A percentile compares a stretch with the other conserved stretches of the same genome.
Evolutionary conservation across 2,888 invertebrate genomes (phyloP).

Genomic region (Parnassius smintheus): DNA sequence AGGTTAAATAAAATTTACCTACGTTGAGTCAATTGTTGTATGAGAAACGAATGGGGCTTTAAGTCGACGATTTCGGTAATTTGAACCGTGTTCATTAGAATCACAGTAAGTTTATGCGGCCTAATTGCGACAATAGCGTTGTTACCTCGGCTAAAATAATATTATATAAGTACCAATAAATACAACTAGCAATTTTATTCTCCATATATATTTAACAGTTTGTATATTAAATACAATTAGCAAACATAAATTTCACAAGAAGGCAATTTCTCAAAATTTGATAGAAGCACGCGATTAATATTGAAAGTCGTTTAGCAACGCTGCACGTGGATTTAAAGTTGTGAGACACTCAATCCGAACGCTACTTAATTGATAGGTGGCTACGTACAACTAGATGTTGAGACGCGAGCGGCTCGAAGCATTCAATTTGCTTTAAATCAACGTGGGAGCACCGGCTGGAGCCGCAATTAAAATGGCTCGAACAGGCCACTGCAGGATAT

Average conservation of each 20-base stretch:
- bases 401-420: constrained; percentile 50
- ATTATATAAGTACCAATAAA: too few species aligned
- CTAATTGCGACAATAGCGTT: too few species aligned
- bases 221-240: too few species aligned
- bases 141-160: too few species aligned
- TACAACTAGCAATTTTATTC: too few species aligned
- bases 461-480: constrained; percentile 63
- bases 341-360: constrained; percentile 43
- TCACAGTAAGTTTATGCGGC: too few species aligned
- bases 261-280: constrained; percentile 1
- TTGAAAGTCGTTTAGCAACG: constrained; percentile 40
- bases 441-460: constrained; percentile 47
- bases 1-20: too few species aligned
- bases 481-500: constrained; percentile 53
- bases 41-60: too few species aligned
- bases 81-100: too few species aligned
- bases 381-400: constrained; percentile 55
- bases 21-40: too few species aligned
- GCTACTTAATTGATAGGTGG: constrained; percentile 63
- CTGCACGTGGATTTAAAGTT: constrained; percentile 43
- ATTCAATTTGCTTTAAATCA: constrained; percentile 72
- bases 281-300: constrained; percentile 3
- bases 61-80: too few species aligned
- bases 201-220: too few species aligned
- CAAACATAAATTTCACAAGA: neutral